A percentile compares a stretch with the other conserved stretches of the same genome.
phyloP scores from a whole-genome alignment of 2,888 invertebrate species.

The Dromius quadrimaculatus region DNA sequence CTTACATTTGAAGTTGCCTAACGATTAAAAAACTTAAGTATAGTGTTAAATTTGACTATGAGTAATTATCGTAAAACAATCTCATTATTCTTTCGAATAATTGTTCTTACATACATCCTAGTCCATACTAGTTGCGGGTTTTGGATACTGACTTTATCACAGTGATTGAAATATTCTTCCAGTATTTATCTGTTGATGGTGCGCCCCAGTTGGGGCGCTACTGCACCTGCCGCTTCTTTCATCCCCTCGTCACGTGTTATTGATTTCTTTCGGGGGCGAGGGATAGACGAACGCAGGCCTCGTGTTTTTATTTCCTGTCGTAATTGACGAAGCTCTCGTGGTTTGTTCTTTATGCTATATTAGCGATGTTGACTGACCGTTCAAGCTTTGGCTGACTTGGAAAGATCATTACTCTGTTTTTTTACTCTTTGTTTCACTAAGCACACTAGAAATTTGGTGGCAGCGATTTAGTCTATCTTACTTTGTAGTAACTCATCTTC shows the following conservation, averaged over 20 bases:
- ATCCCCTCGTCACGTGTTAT: constrained; percentile 37
- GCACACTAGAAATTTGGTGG: not conserved
- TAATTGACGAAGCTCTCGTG: constrained; percentile 41
- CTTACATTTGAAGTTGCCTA: too few relatives aligned
- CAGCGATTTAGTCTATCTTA: too few relatives aligned
- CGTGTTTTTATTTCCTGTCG: constrained; percentile 44
- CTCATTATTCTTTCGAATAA: not conserved
- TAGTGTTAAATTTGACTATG: too few relatives aligned
- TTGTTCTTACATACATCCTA: not conserved
- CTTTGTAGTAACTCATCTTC: too few relatives aligned
- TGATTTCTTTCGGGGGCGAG: constrained; percentile 29
- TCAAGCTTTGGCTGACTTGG: not conserved
- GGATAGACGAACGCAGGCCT: constrained; percentile 9
- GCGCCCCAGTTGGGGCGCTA: constrained; percentile 3
- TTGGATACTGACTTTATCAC: too few relatives aligned
- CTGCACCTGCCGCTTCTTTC: constrained; percentile 32
- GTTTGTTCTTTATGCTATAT: constrained; percentile 28
- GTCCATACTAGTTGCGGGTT: too few relatives aligned
- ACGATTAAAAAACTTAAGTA: too few relatives aligned
- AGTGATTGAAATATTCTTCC: too few relatives aligned
- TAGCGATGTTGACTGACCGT: constrained; percentile 31
- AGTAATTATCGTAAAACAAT: too few relatives aligned
- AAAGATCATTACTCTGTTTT: not conserved
- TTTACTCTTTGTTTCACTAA: not conserved
- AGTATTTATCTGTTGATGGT: not conserved